Evolutionary conservation across 2,113 vertebrate genomes (phyloP), one percentile per base, ranked within the genome.

Genomic region (Upupa epops): DNA sequence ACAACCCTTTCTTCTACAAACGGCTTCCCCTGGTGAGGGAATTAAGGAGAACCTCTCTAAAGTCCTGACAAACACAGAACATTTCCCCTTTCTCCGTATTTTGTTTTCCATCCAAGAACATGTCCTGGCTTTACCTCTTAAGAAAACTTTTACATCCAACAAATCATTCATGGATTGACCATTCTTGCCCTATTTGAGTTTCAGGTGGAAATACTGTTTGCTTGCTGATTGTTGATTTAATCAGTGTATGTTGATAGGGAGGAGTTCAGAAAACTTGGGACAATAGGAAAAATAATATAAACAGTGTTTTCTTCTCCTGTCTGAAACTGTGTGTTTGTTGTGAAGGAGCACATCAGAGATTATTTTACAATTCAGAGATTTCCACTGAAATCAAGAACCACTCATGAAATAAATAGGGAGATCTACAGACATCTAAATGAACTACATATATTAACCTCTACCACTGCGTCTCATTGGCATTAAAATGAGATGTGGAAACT

Each of bases 361-460:
- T 18, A 49, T 63, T 79, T 87, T 66, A 61, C 56, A 91, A 83
- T 77, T 90, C 11, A 94, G 76, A 88, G 42, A 83, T 74, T 88
- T 66, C 60, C 60, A 83, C 63, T 87, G 76, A 63, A 75, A 75
- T 86, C 45, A 82, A 86, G 60, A 60, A 83, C 14, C 40, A 32
- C 31, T 89, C 65, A 26, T 89, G 85, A 85, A 93, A 83, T 31
- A 55, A 70, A 87, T 87, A 89, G 7, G 37, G 34, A 70, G 31
- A 90, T 75, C 22, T 68, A 42, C 42, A 88, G 73, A 76, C 55
- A 83, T 34, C 7, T 76, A 85, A 89, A 83, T 56, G 55, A 92
- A 80, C 71, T 63, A 73, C 25, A 1, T 73, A 48, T 13, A 70
- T 37, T n/a, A 15, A 89, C 68, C 28, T 65, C 71, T 70, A 51